Conservation (phyloP, 2,888 invertebrate genomes). For the Thyatira batis region DNA sequence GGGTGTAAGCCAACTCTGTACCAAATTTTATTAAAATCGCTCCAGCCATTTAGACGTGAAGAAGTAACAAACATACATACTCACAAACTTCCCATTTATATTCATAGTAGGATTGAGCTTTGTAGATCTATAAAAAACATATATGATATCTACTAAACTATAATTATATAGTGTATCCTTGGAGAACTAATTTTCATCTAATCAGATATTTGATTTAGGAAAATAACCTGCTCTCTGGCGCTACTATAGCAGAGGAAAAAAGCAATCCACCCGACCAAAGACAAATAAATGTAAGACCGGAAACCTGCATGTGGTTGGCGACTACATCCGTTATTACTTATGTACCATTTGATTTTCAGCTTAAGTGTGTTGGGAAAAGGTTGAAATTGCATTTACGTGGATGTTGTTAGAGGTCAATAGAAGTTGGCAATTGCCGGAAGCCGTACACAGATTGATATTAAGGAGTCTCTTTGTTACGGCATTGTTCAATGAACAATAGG, state of each 20-base stretch:
- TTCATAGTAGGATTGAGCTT: no score
- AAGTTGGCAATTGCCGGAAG: conserved; percentile 5
- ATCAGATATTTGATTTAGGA: no score
- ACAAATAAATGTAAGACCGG: neutral
- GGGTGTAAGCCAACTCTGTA: no score
- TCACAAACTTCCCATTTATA: no score
- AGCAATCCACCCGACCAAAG: neutral
- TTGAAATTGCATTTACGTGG: neutral
- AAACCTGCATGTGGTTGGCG: neutral
- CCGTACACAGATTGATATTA: conserved; percentile 7
- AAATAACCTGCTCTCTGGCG: neutral
- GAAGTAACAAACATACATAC: no score
- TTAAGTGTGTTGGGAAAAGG: neutral
- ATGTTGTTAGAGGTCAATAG: neutral
- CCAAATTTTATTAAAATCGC: no score
- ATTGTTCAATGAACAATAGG: conserved; percentile 9
- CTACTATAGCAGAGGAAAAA: neutral
- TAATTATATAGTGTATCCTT: no score
- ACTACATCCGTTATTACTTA: neutral
- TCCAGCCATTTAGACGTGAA: neutral
- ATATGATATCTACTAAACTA: no score
- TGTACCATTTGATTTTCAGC: neutral
- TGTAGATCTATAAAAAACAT: no score
- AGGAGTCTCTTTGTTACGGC: conserved; percentile 4
- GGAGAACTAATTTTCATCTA: no score